Base-by-base conservation (phyloP, 2,797 vertebrate genomes). In the Ptychadena robeensis region DNA sequence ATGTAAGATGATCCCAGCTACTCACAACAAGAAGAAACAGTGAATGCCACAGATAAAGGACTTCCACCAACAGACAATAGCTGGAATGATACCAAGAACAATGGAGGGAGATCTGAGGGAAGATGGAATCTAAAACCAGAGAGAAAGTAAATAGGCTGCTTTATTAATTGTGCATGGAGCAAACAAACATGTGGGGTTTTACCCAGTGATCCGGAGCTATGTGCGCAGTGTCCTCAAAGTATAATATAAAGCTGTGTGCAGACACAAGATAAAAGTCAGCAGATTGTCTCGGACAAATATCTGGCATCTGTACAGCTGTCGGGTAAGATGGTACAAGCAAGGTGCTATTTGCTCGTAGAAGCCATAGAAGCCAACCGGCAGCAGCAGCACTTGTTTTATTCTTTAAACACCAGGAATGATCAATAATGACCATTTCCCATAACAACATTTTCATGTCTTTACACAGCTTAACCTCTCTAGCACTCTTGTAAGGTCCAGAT, bases 51-150 rank as follows among this genome's bases (percentile, higher is more conserved):
- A 66, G 75, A 83, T 37, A 59, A 73, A 83, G 31, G 32, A 73
- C 82, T 79, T 83, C 34, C 61, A 73, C 32, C n/a, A 10, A 12
- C n/a, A 61, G 34, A 78, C 81, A 78, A 82, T 70, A 11, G 34
- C 32, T 64, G 59, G 65, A 53, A 72, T 48, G 70, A 83, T 72
- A 37, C 12, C 12, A 9, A 7, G 38, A 44, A 84, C 71, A 69
- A 79, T 82, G 73, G 71, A 59, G 14, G 38, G 53, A 79, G 69
- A 79, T 79, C 69, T 63, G 40, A 83, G 35, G 48, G 30, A 66
- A 28, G 35, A 73, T 40, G 69, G 25, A 73, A 34, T 34, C 38
- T 35, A 53, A 25, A 57, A 30, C 38, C 22, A 64, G 27, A 2
- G 34, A 75, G 73, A 75, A 75, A 75, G 73, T 75, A 35, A 64